Base-by-base conservation (phyloP, 2,113 vertebrate species). In the Dendropsophus ebraccatus region DNA sequence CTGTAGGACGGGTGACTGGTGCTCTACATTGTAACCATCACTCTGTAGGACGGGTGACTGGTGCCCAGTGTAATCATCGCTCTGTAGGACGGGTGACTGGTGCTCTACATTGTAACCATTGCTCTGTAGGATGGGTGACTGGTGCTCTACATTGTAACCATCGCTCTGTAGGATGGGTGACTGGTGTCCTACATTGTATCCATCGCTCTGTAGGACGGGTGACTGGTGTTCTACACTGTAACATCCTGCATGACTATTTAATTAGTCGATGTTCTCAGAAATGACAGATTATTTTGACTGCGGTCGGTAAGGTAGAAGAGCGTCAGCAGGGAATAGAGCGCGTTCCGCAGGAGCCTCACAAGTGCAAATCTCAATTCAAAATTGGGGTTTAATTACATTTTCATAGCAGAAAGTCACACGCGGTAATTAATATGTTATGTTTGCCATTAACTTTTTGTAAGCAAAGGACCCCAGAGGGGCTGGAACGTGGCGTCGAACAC, bases 361-460 rank as follows among this genome's bases (percentile, higher is more conserved):
- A 73, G 65, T 69, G 62, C 50, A 80, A 76, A 80, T 86, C 67
- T 86, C 50, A 52, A 72, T 50, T 73, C 37, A 41, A 41, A 81
- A 81, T 41, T 73, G 67, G 52, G 84, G 67, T 80, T 86, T 86
- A 72, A 86, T 86, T 86, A 73, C 35, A 81, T 60, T 73, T 86
- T 79, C 75, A 70, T 86, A 56, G 67, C 84, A 60, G n/a, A 85
- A 70, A 81, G 65, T 86, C 84, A 73, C 84, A 86, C 65, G 14
- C 65, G 13, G 35, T 73, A 81, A 86, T 86, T 80, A 81, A 86
- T 81, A 81, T 86, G 77, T 81, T 81, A 81, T 86, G 77, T 86
- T 86, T 86, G 77, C 76, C 77, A 86, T 81, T 81, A 86, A 47
- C 84, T 73, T 81, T 17, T 86, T 86, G 84, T 86, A 86, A 81